These are phyloP conservation scores for Agapornis roseicollis DNA, from an alignment of 2,113 vertebrate species.

Conservation along the genomic window DNA sequence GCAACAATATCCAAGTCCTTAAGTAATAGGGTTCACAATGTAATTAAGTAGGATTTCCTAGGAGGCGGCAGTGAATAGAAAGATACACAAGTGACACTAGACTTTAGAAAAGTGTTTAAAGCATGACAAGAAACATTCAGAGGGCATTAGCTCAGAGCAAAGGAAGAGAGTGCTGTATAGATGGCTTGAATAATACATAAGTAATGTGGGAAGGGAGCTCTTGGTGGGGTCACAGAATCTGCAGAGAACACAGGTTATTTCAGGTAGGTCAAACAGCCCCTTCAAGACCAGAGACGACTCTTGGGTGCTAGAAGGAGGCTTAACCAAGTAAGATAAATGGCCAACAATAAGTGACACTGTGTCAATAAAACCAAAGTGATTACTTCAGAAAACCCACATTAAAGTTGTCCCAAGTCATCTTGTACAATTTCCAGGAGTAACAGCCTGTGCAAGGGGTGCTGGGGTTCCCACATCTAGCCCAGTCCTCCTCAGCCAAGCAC, in stretches of 20 bases:
- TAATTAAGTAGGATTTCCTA: conserved; percentile 27
- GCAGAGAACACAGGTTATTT: background rate
- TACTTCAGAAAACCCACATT: background rate
- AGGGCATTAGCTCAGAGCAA: background rate
- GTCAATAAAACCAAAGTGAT: background rate
- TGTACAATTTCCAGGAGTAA: background rate
- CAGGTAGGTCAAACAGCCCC: background rate
- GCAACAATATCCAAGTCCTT: background rate
- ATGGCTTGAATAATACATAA: conserved; percentile 13
- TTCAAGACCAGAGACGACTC: background rate
- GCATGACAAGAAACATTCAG: background rate
- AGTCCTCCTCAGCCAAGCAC: background rate
- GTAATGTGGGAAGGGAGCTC: background rate
- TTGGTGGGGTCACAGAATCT: background rate
- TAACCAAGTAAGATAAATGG: background rate
- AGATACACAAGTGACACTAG: background rate
- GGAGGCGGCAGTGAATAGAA: background rate
- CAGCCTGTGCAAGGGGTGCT: background rate
- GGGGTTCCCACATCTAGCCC: background rate
- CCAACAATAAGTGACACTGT: background rate
- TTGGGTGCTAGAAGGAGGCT: background rate
- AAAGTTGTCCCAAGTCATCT: background rate
- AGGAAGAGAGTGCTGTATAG: background rate
- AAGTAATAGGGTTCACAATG: background rate
- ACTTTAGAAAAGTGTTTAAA: background rate